Conservation (phyloP, 2,797 vertebrate genomes). For the Dicrostonyx torquatus region DNA sequence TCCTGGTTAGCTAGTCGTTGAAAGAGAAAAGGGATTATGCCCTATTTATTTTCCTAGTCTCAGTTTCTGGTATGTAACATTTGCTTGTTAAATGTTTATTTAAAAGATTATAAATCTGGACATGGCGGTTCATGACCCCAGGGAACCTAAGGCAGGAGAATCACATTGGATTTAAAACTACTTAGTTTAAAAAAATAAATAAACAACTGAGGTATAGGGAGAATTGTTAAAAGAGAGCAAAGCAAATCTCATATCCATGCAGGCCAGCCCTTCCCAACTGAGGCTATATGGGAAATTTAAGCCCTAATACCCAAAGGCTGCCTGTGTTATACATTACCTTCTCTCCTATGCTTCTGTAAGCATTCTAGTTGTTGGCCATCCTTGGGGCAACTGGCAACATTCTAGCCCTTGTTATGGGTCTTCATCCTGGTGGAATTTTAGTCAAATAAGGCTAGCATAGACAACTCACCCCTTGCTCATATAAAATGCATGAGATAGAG, state of each 20-base stretch:
- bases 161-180: neutral
- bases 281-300: neutral
- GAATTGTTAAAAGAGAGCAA: neutral
- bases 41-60: slow-evolving; percentile 37
- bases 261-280: neutral
- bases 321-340: neutral
- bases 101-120: slow-evolving; percentile 10
- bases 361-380: neutral
- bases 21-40: neutral
- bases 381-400: neutral
- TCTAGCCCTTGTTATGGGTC: neutral
- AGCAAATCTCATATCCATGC: neutral
- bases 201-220: neutral
- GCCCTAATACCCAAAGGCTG: neutral
- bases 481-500: neutral
- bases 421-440: neutral
- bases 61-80: neutral
- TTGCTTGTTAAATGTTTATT: slow-evolving; percentile 40
- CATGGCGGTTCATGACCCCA: neutral
- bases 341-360: neutral
- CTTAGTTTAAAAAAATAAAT: neutral
- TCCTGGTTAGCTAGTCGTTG: slow-evolving; percentile 9
- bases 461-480: no score
- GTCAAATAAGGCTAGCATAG: neutral
- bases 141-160: neutral